phyloP scores from a whole-genome alignment of 2,888 invertebrate species.

The Chrysomela aeneicollis region DNA sequence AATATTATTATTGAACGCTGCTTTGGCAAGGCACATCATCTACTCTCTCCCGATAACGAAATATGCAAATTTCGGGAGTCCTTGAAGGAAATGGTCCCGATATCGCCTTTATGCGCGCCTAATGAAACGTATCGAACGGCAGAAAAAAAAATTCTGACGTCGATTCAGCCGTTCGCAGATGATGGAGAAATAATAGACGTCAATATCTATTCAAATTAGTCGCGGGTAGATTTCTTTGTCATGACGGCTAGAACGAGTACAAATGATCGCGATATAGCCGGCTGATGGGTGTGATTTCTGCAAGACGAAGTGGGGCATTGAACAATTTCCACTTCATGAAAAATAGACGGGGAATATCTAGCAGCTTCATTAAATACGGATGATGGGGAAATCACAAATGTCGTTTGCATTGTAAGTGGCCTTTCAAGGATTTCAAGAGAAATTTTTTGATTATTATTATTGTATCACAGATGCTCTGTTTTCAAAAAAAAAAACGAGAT shows the following conservation, averaged over 20 bases:
- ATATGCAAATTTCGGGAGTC: conserved; percentile 14
- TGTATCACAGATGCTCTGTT: too few species aligned
- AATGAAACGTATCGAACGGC: conserved; percentile 30
- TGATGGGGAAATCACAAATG: too few species aligned
- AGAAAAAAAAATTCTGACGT: conserved; percentile 27
- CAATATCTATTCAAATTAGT: conserved; percentile 38
- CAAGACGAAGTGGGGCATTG: background rate
- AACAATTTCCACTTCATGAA: background rate
- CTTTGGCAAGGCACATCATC: background rate
- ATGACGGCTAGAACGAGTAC: background rate
- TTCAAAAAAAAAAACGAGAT: too few species aligned
- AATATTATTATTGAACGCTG: background rate
- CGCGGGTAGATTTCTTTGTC: conserved; percentile 1
- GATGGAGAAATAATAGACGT: conserved; percentile 34
- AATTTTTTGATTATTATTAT: too few species aligned
- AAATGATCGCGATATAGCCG: background rate
- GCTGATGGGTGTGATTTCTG: background rate
- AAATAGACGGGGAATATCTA: background rate
- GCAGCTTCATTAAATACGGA: too few species aligned
- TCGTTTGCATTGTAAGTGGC: too few species aligned
- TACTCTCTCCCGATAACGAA: conserved; percentile 7
- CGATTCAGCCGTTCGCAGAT: conserved; percentile 29
- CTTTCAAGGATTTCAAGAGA: too few species aligned
- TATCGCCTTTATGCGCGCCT: conserved; percentile 27
- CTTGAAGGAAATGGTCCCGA: conserved; percentile 20